Base-by-base conservation (phyloP, 2,113 vertebrate species). In the Gallinago jamesoni region DNA sequence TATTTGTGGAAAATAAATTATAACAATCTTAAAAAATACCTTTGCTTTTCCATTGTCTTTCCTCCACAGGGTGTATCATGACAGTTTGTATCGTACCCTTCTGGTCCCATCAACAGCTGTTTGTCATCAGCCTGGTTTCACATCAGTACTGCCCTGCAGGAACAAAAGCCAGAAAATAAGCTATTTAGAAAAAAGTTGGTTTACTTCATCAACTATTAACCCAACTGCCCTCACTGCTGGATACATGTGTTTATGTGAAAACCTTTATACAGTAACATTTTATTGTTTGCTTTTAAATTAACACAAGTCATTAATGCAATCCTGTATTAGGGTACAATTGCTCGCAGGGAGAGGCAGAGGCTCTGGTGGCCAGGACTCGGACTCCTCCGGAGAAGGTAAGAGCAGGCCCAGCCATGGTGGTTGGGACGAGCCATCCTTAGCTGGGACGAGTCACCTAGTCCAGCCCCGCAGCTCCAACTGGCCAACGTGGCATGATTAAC, bases 1-100 rank as follows among this genome's bases (percentile, higher is more conserved):
- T 70, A 33, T 31, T 70, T 30, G 31, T 57, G 43, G 57, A 92
- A 90, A 94, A 96, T 95, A 95, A 96, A 90, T 89, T 82, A 90
- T 85, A 84, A 62, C 2, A 0, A 31, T 56, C 63, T 33, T 10
- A 2, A n/a, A 43, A 82, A 72, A 41, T 12, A 47, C 6, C 84
- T 84, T 37, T 67, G 43, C 25, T 24, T 70, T 68, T n/a, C 64
- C 35, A 12, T 4, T 55, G 56, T 8, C 4, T 90, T 95, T 94
- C 69, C 48, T 69, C 43, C 62, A 8, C 14, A 28, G 53, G n/a
- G 14, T 15, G 12, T 24, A 22, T 33, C 22, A 3, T 5, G 27
- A 7, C 8, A 24, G 68, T 9, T 57, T 4, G 1, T 35, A 28
- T 47, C 60, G 2, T 1, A 21, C 48, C 70, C 55, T 53, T 37